Percentiles rank a stretch among this genome's conserved stretches.
phyloP scores from a whole-genome alignment of 2,113 vertebrate genomes.

The Hippotragus niger region DNA sequence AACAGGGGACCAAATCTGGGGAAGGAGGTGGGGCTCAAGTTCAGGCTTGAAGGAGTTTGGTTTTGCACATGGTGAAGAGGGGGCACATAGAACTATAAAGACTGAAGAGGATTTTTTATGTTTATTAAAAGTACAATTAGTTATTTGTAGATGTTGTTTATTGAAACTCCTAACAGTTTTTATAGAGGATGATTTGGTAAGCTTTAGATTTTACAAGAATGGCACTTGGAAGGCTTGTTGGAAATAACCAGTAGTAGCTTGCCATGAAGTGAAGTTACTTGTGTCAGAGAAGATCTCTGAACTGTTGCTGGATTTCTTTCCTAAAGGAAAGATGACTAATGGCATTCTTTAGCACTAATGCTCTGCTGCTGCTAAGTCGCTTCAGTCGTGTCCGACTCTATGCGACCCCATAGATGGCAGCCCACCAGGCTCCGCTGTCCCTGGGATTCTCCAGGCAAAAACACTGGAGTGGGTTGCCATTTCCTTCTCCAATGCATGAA shows the following conservation, averaged over 20 bases:
- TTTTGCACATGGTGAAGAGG: not conserved
- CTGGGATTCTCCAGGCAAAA: too few relatives aligned
- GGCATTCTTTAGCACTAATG: not conserved
- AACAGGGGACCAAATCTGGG: not conserved
- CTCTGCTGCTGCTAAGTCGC: not conserved
- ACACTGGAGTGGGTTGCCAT: too few relatives aligned
- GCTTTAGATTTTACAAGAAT: not conserved
- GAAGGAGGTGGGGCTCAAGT: not conserved
- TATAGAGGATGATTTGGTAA: not conserved
- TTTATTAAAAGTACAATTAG: slow-evolving; percentile 2
- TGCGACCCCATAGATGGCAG: too few relatives aligned
- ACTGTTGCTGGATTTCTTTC: not conserved
- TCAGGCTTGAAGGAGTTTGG: not conserved
- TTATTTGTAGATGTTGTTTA: not conserved
- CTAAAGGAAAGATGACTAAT: slow-evolving; percentile 1
- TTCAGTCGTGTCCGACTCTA: too few relatives aligned
- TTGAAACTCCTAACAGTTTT: not conserved
- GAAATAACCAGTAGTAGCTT: not conserved
- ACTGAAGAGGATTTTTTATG: not conserved
- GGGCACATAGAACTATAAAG: not conserved
- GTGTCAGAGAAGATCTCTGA: not conserved
- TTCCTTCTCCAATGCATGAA: too few relatives aligned
- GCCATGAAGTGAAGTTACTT: not conserved
- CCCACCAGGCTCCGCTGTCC: too few relatives aligned
- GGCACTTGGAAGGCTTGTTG: not conserved